Evolutionary conservation across 2,888 invertebrate species (phyloP), one percentile per base, ranked within the genome.

Genomic region (Dorcus parallelipipedus): DNA sequence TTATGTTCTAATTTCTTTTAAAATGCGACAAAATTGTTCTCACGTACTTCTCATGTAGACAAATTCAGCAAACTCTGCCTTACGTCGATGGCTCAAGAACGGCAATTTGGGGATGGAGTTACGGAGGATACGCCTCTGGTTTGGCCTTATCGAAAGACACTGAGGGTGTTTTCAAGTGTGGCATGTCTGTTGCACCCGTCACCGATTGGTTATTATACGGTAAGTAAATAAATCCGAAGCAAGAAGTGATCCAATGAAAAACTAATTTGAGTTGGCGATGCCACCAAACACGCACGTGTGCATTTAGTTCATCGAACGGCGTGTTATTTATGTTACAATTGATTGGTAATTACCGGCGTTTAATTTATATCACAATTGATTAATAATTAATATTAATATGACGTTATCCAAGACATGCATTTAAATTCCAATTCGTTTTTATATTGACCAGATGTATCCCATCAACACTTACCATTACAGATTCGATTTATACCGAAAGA

Each of bases 21-120:
- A 47, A 38, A 14, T 14, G 14, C 1, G 14, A 14, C 14, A 14
- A 14, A 14, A 14, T 14, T 14, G 1, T 14, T 1, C 1, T 14
- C 14, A 14, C 14, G 14, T 14, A 14, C 14, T 52, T 59, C 40
- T 41, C 59, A 76, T 73, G 8, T 73, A 89, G 88, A 70, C 80
- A 84, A 69, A 81, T 89, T 3, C 89, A 91, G 67, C 75, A 86
- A 50, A 82, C 81, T 52, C 79, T 86, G 10, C 75, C 83, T 1
- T 96, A 87, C 79, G 85, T 97, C 59, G 95, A 97, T 79, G 78
- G 81, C 3, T 83, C 85, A 52, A 87, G 89, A 68, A 91, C 93
- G 0, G 96, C 93, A 49, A 95, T 98, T 71, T 97, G 96, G 96
- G 98, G 98, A 54, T 97, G 97, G 97, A 96, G 96, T 69, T 98